A percentile compares a stretch with the other conserved stretches of the same genome.
These are phyloP conservation scores for Drosophila pseudotalamancana DNA, from an alignment of 2,888 invertebrate genomes.

Conservation along the genomic window DNA sequence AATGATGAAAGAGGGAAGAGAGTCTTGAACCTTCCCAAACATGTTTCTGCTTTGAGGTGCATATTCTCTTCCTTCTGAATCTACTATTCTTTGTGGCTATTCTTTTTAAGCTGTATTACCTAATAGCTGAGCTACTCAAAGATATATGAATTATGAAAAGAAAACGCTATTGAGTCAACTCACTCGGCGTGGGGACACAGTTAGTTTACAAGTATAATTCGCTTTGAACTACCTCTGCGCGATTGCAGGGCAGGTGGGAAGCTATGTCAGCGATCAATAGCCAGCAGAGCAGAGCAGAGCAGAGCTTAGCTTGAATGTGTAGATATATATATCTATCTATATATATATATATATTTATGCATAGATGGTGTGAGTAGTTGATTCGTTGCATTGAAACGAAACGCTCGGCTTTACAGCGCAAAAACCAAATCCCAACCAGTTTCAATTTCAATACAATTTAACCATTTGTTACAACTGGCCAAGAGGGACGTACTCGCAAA, in stretches of 20 bases:
- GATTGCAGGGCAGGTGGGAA: not conserved
- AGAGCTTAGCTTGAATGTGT: slow-evolving; percentile 1
- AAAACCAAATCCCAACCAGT: slow-evolving; percentile 67
- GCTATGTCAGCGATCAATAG: not conserved
- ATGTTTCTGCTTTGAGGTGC: too few species aligned
- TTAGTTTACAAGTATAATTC: slow-evolving; percentile 1
- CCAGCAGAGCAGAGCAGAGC: too few species aligned
- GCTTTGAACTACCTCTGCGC: not conserved
- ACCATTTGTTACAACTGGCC: slow-evolving; percentile 72
- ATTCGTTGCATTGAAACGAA: slow-evolving; percentile 32
- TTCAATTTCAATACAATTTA: slow-evolving; percentile 75
- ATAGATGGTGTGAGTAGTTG: slow-evolving; percentile 1
- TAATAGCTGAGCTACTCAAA: too few species aligned
- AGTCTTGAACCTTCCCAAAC: too few species aligned
- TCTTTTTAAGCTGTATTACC: too few species aligned
- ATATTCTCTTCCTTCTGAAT: too few species aligned
- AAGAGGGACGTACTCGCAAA: slow-evolving; percentile 41
- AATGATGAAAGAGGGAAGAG: too few species aligned
- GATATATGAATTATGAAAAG: not conserved
- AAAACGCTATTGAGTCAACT: not conserved
- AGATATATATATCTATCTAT: not conserved
- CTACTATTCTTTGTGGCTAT: too few species aligned
- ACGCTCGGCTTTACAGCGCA: slow-evolving; percentile 35
- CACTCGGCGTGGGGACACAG: not conserved
- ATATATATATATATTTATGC: not conserved